phyloP scores from a whole-genome alignment of 2,797 vertebrate species.

The Chiroxiphia lanceolata region DNA sequence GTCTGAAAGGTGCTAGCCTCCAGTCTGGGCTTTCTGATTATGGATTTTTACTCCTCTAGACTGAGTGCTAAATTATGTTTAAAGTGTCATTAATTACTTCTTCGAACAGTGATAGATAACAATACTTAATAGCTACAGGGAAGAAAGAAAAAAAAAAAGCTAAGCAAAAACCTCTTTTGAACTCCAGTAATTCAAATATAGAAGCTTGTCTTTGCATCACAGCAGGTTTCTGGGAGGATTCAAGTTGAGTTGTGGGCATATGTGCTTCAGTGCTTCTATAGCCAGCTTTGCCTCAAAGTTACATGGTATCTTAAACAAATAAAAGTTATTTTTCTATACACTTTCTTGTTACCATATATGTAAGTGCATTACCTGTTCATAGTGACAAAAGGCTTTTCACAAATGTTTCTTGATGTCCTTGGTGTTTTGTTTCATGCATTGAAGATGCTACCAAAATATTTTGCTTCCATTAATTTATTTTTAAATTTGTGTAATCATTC shows the following conservation, averaged over 20 bases:
- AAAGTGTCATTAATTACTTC: neutral
- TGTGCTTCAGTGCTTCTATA: neutral
- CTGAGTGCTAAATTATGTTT: neutral
- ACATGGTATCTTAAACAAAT: neutral
- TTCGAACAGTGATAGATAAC: slow-evolving; percentile 7
- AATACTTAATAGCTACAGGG: neutral
- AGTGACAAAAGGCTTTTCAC: neutral
- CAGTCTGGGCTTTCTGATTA: neutral
- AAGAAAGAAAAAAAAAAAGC: neutral
- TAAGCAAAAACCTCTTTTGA: neutral
- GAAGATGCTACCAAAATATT: neutral
- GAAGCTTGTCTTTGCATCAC: neutral
- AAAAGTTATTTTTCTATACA: neutral
- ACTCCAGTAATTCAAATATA: neutral
- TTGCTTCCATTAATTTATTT: neutral
- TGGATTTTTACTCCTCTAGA: neutral
- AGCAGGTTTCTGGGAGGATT: neutral
- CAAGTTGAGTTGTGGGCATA: neutral
- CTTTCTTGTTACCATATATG: neutral
- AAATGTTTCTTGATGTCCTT: neutral
- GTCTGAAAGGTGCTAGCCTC: neutral
- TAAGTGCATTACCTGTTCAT: neutral
- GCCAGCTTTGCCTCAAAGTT: neutral
- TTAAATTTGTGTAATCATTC: neutral
- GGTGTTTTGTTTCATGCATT: neutral